Percentiles rank a stretch among this genome's conserved stretches.
These are phyloP conservation scores for Polyommatus icarus DNA, from an alignment of 2,888 invertebrate genomes.

Conservation along the genomic window DNA sequence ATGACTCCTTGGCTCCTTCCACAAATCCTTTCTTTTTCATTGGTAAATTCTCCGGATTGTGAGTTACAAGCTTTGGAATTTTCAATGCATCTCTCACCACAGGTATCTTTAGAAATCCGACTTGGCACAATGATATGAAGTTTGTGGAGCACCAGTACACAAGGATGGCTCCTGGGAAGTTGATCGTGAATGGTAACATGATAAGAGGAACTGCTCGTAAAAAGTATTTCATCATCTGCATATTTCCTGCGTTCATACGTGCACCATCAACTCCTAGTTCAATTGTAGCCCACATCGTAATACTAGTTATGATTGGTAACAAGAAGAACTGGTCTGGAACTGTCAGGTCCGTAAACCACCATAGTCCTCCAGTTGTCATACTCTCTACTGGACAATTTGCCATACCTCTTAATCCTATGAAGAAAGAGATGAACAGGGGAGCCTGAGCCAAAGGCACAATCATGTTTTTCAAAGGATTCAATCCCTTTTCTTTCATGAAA, in stretches of 20 bases:
- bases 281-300: constrained; percentile 90
- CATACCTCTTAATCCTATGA: constrained; percentile 93
- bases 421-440: constrained; percentile 95
- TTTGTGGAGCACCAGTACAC: constrained; percentile 96
- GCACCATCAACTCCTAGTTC: constrained; percentile 90
- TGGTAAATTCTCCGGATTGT: constrained; percentile 80
- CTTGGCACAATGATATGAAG: constrained; percentile 90
- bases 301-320: constrained; percentile 91
- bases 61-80: constrained; percentile 83
- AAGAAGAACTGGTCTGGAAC: constrained; percentile 93
- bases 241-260: constrained; percentile 83
- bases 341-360: constrained; percentile 97
- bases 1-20: constrained; percentile 89
- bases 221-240: constrained; percentile 86
- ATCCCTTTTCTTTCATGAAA: constrained; percentile 90
- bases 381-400: constrained; percentile 94
- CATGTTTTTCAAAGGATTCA: constrained; percentile 90
- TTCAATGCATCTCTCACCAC: constrained; percentile 87
- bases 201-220: constrained; percentile 88
- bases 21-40: constrained; percentile 89
- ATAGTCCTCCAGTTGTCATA: constrained; percentile 91
- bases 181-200: constrained; percentile 91
- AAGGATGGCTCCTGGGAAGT: constrained; percentile 93
- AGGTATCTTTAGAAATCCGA: constrained; percentile 87
- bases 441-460: constrained; percentile 89